Evolutionary conservation across 2,113 vertebrate species (phyloP), one percentile per base, ranked within the genome.

Genomic region (Strix aluco): DNA sequence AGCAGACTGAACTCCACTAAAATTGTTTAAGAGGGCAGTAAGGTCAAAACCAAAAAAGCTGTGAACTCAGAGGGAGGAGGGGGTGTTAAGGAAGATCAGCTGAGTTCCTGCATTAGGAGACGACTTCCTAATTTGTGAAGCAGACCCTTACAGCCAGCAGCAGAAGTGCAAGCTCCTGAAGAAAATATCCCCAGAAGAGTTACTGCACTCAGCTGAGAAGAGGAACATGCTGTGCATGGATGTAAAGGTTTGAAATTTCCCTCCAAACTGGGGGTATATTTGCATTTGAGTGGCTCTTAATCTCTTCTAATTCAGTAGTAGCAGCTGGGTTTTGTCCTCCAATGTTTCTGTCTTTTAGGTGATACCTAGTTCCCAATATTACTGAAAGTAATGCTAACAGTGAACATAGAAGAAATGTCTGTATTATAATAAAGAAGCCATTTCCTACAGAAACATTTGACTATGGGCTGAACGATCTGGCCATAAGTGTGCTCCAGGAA

Each of bases 181-280:
- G 61, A 38, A 70, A 52, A n/a, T 5, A 38, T 17, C 30, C 30
- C 18, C 15, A 2, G 46, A 69, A 40, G 27, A 72, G 36, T 13
- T 85, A 11, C 52, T 82, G 49, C 8, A 1, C 13, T 34, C 15
- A 6, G 26, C 59, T 2, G 30, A 40, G 30, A 49, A 13, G 27
- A 36, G 7, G 32, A 67, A n/a, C 1, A 0, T 52, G 19, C 5
- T 4, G 10, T n/a, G 5, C 13, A 3, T 13, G 17, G 44, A 23
- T 13, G 8, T 15, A 26, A 20, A 46, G 19, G 26, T 40, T 82
- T 65, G 46, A 58, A 66, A 95, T 47, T 14, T 38, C 22, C 12
- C 25, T 81, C 27, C 51, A 42, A 66, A 44, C 15, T 32, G 10
- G 10, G 3, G 7, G 1, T 23, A 23, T 71, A 46, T 51, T 38